Evolutionary conservation across 2,113 vertebrate genomes (phyloP).

Genomic region (Macquaria ambigua): DNA sequence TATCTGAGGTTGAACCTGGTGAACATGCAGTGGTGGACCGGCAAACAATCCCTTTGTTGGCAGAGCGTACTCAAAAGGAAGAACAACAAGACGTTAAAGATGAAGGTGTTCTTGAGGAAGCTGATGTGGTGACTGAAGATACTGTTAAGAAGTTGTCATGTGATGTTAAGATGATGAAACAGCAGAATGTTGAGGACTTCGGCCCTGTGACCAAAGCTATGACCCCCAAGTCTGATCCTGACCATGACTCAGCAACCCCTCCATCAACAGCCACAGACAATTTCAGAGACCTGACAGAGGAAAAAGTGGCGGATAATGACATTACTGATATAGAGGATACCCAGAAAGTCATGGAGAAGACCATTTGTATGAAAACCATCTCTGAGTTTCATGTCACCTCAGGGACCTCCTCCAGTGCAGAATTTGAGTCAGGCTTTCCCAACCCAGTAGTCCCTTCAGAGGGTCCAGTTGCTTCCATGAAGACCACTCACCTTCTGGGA

Average conservation of each 20-base stretch:
- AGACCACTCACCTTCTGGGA: neutral
- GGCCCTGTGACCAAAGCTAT: neutral
- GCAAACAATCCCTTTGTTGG: neutral
- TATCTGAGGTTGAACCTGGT: neutral
- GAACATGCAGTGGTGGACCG: neutral
- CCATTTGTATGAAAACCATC: neutral
- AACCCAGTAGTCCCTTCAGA: neutral
- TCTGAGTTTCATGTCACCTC: neutral
- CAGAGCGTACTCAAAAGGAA: neutral
- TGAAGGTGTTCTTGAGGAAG: neutral
- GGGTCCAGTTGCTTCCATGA: neutral
- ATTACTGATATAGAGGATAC: neutral
- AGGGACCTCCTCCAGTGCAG: neutral
- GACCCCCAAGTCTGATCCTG: neutral
- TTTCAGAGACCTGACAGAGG: conserved; percentile 1
- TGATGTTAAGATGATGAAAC: conserved; percentile 5
- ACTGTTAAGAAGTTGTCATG: neutral
- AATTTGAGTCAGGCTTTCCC: neutral
- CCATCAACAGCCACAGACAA: neutral
- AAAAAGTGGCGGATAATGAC: neutral
- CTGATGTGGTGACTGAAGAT: neutral
- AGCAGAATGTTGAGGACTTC: neutral
- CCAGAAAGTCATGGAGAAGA: neutral
- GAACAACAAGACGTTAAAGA: neutral
- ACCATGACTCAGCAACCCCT: neutral